Base-by-base conservation (phyloP, 2,113 vertebrate species). In the Vulpes lagopus region DNA sequence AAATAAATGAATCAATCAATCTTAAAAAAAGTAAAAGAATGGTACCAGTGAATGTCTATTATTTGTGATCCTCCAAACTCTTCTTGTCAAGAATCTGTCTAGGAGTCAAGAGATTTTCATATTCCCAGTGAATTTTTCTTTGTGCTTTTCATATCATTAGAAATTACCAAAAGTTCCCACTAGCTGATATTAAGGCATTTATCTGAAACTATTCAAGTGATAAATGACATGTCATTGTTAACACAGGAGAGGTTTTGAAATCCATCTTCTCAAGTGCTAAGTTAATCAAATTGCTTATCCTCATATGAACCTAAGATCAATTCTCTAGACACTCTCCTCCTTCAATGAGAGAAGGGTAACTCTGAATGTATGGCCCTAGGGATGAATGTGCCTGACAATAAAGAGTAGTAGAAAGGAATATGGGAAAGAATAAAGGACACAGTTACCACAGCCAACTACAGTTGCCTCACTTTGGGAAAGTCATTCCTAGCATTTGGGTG, bases 211-310 rank as follows among this genome's bases (percentile, higher is more conserved):
- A 55, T 84, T 90, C 30, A 59, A 88, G 27, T 80, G 64, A 91
- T 57, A 91, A 91, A 93, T 91, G 81, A 17, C 8, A 89, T 17
- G 49, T 57, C 91, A 57, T 38, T 88, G 69, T 90, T 94, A 87
- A 65, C 38, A 65, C 30, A 89, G 30, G 94, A 81, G 51, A 89
- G 49, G 19, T 67, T 93, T 96, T 38, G 25, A 94, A 97, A 94
- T 79, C 62, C 30, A 92, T 94, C 69, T 97, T 95, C 60, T 88
- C 51, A 20, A 97, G 57, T 69, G 64, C 43, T 32, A 81, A 65
- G 79, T 74, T 88, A 91, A 89, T 76, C 30, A 92, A 93, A 80
- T 49, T 2, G 6, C 38, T 83, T 67, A 43, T 88, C 64, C 71
- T 88, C 59, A n/a, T 53, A 15, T 51, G 81, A 82, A 94, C 38